Percentiles rank a stretch among this genome's conserved stretches.
These are phyloP conservation scores for Lordiphosa stackelbergi DNA, from an alignment of 1,140 invertebrate species.

Conservation along the genomic window DNA sequence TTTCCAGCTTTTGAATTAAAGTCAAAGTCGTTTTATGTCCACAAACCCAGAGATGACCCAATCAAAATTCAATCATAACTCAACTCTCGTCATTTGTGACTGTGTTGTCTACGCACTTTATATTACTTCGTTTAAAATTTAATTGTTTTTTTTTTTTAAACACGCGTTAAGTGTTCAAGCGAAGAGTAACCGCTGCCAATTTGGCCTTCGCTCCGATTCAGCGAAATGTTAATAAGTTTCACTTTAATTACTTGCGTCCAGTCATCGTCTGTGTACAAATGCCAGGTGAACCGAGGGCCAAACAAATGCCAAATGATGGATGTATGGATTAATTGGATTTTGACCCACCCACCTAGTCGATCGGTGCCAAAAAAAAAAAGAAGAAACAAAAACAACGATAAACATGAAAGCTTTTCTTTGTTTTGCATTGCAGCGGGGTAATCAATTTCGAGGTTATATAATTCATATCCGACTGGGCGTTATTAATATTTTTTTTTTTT, in stretches of 20 bases:
- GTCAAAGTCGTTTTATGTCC: too few relatives aligned
- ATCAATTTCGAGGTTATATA: constrained; percentile 6
- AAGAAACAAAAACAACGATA: constrained; percentile 3
- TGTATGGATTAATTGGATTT: constrained; percentile 30
- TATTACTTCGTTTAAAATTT: neutral
- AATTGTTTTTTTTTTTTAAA: neutral
- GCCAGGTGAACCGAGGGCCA: constrained; percentile 1
- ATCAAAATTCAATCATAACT: too few relatives aligned
- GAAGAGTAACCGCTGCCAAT: constrained; percentile 22
- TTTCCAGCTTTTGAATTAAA: too few relatives aligned
- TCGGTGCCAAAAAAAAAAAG: constrained; percentile 4
- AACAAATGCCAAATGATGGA: neutral
- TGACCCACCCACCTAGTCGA: constrained; percentile 25
- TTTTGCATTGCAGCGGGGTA: constrained; percentile 3
- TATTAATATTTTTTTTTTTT: too few relatives aligned
- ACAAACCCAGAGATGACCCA: too few relatives aligned
- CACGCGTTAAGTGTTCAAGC: neutral
- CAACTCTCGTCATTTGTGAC: too few relatives aligned
- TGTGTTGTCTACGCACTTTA: too few relatives aligned
- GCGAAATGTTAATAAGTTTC: constrained; percentile 39
- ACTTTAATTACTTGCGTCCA: constrained; percentile 32
- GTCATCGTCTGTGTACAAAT: constrained; percentile 1
- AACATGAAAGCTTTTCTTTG: constrained; percentile 15
- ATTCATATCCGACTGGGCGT: neutral
- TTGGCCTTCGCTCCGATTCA: constrained; percentile 38